Percentiles rank a stretch among this genome's conserved stretches.
Conservation (phyloP, 2,888 invertebrate genomes). For the Polylopha cassiicola region DNA sequence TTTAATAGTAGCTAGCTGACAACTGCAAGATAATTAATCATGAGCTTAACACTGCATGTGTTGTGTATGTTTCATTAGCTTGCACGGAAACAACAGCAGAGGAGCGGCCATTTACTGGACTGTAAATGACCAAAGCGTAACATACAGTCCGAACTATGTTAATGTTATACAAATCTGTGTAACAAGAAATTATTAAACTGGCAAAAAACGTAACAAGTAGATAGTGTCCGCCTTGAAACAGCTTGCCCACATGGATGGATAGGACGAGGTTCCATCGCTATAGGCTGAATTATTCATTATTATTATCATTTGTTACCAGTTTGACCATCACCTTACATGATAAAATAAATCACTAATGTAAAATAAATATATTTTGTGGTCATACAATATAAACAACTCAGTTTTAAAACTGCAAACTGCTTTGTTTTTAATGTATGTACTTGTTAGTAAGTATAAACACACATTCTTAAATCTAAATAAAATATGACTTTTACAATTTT, state of each 20-base stretch:
- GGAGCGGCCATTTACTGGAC: slow-evolving; percentile 28
- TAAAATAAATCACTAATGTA: slow-evolving; percentile 25
- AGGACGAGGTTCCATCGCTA: too few relatives aligned
- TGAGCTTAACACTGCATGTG: too few relatives aligned
- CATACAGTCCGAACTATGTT: slow-evolving; percentile 39
- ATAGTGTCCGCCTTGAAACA: too few relatives aligned
- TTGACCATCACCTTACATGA: slow-evolving; percentile 60
- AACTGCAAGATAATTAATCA: too few relatives aligned
- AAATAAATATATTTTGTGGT: neutral
- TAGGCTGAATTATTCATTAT: slow-evolving; percentile 6
- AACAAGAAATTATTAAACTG: slow-evolving; percentile 52
- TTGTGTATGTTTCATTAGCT: too few relatives aligned
- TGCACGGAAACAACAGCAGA: slow-evolving; percentile 3
- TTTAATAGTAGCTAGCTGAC: too few relatives aligned
- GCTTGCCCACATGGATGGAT: too few relatives aligned
- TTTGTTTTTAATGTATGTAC: slow-evolving; percentile 34
- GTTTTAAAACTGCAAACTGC: slow-evolving; percentile 11
- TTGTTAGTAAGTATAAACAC: slow-evolving; percentile 56
- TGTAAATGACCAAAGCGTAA: slow-evolving; percentile 24
- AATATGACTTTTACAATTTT: slow-evolving; percentile 33
- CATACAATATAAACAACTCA: slow-evolving; percentile 25
- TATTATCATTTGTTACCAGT: slow-evolving; percentile 35
- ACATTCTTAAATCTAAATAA: slow-evolving; percentile 43
- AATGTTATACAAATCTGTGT: slow-evolving; percentile 47
- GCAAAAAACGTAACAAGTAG: slow-evolving; percentile 26